Evolutionary conservation across 2,888 invertebrate genomes (phyloP).

Genomic region (Gari tellinella): DNA sequence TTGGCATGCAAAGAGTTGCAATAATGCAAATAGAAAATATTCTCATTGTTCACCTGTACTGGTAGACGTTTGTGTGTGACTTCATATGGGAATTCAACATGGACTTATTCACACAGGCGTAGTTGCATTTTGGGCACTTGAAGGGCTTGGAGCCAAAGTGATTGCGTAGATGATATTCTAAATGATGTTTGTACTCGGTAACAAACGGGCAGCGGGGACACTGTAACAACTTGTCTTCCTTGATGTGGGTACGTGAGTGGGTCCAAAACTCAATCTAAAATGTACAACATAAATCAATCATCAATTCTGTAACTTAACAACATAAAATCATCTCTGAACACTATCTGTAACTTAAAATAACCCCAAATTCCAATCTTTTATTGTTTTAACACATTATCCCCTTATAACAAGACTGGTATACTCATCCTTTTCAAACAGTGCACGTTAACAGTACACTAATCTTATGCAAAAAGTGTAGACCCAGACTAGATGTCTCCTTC

Average conservation of each 20-base stretch:
- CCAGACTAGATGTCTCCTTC: too few relatives aligned
- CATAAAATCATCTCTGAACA: too few relatives aligned
- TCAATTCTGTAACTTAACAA: too few relatives aligned
- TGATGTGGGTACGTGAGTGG: constrained; percentile 95
- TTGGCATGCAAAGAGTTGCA: too few relatives aligned
- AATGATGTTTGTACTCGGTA: constrained; percentile 99
- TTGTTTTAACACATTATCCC: too few relatives aligned
- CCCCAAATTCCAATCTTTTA: too few relatives aligned
- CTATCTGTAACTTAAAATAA: too few relatives aligned
- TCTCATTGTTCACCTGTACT: constrained; percentile 87
- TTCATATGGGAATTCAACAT: constrained; percentile 99
- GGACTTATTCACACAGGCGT: constrained; percentile 87
- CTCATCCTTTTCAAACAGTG: too few relatives aligned
- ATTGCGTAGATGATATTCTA: constrained; percentile 97
- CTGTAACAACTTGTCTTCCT: constrained; percentile 94
- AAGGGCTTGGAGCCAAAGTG: constrained; percentile 98
- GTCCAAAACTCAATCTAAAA: constrained; percentile 93
- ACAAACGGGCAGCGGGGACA: constrained; percentile 98
- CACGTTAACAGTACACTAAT: too few relatives aligned
- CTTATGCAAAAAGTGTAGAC: too few relatives aligned
- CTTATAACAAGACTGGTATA: too few relatives aligned
- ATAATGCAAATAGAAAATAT: too few relatives aligned
- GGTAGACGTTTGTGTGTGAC: constrained; percentile 94
- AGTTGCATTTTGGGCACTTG: constrained; percentile 93
- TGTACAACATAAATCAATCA: background rate